These are phyloP conservation scores for Helicoverpa assulta DNA, from an alignment of 2,888 invertebrate genomes.

Conservation along the genomic window DNA sequence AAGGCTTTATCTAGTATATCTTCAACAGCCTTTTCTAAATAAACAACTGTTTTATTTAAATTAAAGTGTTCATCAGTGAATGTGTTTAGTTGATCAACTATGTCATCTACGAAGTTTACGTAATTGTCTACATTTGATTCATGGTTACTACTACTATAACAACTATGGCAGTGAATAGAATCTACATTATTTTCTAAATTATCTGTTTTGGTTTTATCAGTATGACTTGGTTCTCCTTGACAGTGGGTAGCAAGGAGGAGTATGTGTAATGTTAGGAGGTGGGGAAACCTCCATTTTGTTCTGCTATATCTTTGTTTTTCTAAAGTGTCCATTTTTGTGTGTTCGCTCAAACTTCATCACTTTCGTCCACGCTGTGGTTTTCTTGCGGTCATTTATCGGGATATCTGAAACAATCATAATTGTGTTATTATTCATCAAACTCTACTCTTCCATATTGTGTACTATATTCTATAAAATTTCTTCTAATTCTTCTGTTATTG, in stretches of 20 bases:
- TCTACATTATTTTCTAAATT: constrained; percentile 81
- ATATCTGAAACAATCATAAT: constrained; percentile 36
- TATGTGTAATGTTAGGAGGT: constrained; percentile 77
- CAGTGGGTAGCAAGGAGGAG: constrained; percentile 73
- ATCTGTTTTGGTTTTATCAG: constrained; percentile 80
- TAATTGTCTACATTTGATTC: constrained; percentile 64
- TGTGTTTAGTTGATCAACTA: constrained; percentile 76
- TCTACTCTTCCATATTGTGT: too few relatives aligned
- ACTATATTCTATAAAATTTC: too few relatives aligned
- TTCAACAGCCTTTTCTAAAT: constrained; percentile 88
- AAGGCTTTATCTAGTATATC: constrained; percentile 90
- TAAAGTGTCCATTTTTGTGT: constrained; percentile 78
- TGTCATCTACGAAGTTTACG: constrained; percentile 73
- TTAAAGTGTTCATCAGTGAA: constrained; percentile 76
- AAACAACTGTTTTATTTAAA: constrained; percentile 79
- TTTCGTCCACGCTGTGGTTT: constrained; percentile 62
- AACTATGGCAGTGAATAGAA: constrained; percentile 86
- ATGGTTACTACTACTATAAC: constrained; percentile 79
- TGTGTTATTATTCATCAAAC: constrained; percentile 17
- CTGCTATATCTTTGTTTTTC: constrained; percentile 73
- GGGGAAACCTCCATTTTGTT: constrained; percentile 76
- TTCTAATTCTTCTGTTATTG: too few relatives aligned
- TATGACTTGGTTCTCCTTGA: constrained; percentile 75
- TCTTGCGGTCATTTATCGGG: constrained; percentile 64
- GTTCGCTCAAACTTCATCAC: constrained; percentile 82